Conservation (phyloP, 2,797 vertebrate species). For the Buphagus erythrorhynchus region DNA sequence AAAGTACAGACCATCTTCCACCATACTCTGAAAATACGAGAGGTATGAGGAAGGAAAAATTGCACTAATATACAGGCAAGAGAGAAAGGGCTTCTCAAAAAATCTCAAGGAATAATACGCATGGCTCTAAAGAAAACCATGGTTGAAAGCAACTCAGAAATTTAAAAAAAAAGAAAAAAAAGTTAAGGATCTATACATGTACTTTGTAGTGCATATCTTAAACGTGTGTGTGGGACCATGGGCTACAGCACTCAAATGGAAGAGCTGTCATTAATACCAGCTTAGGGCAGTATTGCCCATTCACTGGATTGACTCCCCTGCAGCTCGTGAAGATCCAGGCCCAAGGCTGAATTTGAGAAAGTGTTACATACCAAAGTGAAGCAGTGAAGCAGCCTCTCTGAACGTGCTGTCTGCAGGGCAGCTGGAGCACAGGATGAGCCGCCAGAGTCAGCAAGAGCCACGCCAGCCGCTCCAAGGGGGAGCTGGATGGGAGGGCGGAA, state of each 20-base stretch:
- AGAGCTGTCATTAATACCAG: not conserved
- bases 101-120: not conserved
- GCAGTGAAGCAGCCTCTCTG: not conserved
- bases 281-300: not conserved
- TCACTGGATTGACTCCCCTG: not conserved
- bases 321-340: rapidly evolving
- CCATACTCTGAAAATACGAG: not conserved
- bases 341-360: not conserved
- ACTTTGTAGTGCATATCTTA: not conserved
- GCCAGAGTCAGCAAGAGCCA: not conserved
- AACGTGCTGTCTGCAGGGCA: not conserved
- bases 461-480: rapidly evolving
- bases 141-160: not conserved
- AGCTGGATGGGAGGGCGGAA: not conserved
- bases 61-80: not conserved
- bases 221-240: rapidly evolving
- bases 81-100: not conserved
- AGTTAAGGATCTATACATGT: not conserved
- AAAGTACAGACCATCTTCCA: not conserved
- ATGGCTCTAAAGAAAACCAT: not conserved
- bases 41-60: not conserved
- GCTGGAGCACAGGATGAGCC: not conserved
- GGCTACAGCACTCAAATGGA: rapidly evolving
- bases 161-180: no score
- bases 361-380: not conserved